phyloP scores from a whole-genome alignment of 2,113 vertebrate species.

The Platycercus adscitus region DNA sequence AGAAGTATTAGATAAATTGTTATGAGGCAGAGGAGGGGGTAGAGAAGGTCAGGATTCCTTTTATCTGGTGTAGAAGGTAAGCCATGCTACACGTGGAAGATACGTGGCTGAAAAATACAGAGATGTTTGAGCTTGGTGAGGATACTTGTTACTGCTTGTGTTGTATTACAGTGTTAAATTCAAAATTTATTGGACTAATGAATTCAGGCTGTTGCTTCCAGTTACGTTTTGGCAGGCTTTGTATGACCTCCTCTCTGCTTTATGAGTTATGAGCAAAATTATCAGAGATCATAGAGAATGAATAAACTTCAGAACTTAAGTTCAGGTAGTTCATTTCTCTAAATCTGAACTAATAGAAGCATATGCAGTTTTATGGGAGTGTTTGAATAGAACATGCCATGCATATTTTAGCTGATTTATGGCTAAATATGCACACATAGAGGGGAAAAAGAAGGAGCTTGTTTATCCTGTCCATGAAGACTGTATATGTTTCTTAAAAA shows the following conservation, averaged over 20 bases:
- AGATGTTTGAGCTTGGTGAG: background rate
- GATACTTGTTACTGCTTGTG: background rate
- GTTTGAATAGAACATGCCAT: background rate
- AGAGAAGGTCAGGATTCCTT: background rate
- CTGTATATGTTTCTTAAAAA: background rate
- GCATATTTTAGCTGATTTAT: background rate
- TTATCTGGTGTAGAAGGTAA: background rate
- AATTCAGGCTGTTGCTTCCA: background rate
- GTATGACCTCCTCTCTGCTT: background rate
- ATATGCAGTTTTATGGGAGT: background rate
- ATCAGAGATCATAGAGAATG: background rate
- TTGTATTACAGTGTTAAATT: background rate
- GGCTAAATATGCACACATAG: background rate
- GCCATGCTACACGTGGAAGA: background rate
- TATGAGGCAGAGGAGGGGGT: background rate
- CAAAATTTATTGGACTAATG: background rate
- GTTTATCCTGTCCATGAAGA: background rate
- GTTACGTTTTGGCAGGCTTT: background rate
- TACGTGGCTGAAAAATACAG: background rate
- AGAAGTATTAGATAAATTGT: background rate
- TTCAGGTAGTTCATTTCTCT: background rate
- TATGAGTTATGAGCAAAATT: background rate
- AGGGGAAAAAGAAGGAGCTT: background rate
- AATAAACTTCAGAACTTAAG: background rate
- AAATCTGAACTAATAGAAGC: background rate